Evolutionary conservation across 2,113 vertebrate species (phyloP).

Genomic region (Nymphicus hollandicus): DNA sequence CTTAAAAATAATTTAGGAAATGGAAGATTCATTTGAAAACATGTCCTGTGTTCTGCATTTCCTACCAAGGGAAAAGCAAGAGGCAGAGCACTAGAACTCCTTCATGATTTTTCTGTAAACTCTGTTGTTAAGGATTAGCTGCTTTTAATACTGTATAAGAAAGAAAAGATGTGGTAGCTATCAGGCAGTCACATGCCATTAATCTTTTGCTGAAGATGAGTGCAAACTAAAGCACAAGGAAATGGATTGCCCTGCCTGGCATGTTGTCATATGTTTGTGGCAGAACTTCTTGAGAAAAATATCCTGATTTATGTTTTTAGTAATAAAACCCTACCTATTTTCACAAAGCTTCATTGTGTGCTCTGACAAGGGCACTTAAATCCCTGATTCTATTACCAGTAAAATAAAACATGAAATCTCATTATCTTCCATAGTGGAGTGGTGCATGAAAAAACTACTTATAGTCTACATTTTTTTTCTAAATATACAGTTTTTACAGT

Average conservation of each 20-base stretch:
- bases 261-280: not conserved
- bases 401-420: conserved; percentile 14
- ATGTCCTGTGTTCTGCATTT: not conserved
- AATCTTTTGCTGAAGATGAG: not conserved
- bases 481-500: not conserved
- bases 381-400: not conserved
- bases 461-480: not conserved
- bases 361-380: conserved; percentile 34
- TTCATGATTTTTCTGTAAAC: not conserved
- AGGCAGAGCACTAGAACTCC: not conserved
- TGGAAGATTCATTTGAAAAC: not conserved
- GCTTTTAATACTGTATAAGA: not conserved
- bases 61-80: not conserved
- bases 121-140: not conserved
- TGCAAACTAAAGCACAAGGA: not conserved
- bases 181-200: not conserved
- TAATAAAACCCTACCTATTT: not conserved
- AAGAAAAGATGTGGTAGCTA: not conserved
- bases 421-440: not conserved
- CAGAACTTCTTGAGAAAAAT: not conserved
- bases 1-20: not conserved
- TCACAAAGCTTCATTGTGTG: not conserved
- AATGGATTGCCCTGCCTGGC: not conserved
- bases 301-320: not conserved
- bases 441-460: not conserved